A percentile compares a stretch with the other conserved stretches of the same genome.
Evolutionary conservation across 2,888 invertebrate genomes (phyloP).

Genomic region (Magallana nippona): DNA sequence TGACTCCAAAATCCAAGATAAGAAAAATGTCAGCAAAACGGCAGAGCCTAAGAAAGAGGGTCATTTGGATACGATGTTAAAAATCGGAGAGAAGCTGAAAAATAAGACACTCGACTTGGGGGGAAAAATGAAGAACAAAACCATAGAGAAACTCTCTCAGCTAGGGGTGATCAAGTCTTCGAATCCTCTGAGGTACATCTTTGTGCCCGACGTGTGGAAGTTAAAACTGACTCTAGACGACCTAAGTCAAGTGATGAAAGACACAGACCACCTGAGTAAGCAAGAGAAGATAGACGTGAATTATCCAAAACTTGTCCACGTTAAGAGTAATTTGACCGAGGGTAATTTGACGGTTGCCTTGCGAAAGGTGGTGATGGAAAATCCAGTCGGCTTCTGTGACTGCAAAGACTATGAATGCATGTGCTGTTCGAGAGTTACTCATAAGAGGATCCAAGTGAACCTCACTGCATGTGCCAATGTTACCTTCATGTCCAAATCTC

Average conservation of each 20-base stretch:
- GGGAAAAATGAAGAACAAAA: conserved; percentile 71
- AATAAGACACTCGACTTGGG: conserved; percentile 68
- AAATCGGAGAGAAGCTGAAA: conserved; percentile 64
- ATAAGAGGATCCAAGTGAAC: conserved; percentile 67
- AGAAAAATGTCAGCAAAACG: neutral
- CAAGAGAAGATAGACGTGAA: conserved; percentile 62
- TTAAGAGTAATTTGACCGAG: conserved; percentile 46
- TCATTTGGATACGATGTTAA: conserved; percentile 59
- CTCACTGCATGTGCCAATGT: conserved; percentile 71
- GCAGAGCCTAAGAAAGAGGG: conserved; percentile 22
- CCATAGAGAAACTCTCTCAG: conserved; percentile 68
- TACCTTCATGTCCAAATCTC: conserved; percentile 72
- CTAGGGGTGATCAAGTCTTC: conserved; percentile 66
- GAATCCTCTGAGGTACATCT: conserved; percentile 58
- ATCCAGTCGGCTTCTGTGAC: conserved; percentile 70
- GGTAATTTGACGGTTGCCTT: conserved; percentile 48
- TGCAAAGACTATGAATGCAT: conserved; percentile 70
- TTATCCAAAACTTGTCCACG: conserved; percentile 47
- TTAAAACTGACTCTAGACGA: conserved; percentile 69
- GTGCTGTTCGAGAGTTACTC: conserved; percentile 70
- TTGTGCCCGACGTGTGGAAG: conserved; percentile 64
- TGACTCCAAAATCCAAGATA: neutral
- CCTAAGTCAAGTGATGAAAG: conserved; percentile 72
- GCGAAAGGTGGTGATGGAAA: conserved; percentile 49
- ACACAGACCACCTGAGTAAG: conserved; percentile 70